Evolutionary conservation across 2,113 vertebrate genomes (phyloP), one percentile per base, ranked within the genome.

Genomic region (Myrmecophaga tridactyla): DNA sequence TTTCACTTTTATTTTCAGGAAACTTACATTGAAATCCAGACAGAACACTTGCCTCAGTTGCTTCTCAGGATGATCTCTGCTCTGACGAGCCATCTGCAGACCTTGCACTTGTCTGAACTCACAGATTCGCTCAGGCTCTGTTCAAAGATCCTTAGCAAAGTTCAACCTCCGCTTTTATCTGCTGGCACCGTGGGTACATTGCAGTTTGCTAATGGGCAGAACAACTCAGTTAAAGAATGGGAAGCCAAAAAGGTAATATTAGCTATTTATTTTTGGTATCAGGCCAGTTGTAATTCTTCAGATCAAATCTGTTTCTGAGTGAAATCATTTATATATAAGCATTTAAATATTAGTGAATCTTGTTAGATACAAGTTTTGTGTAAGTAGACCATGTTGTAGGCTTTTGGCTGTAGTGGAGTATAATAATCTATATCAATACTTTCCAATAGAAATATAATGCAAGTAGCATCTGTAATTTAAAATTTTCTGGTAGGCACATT

Each of bases 1-100:
- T 34, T 23, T 92, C 46, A 75, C 14, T 92, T 96, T 36, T 97
- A 85, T 96, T 94, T 94, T 73, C 97, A 99, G 99, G 99, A 99
- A 97, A 99, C 99, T 1, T 99, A 99, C 63, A 99, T 99, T 95
- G 99, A 99, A 98, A 99, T 99, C 98, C 99, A 99, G 98, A 99
- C 99, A 14, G 99, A 99, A 97, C 99, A 99, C 88, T 98, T 99
- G 94, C 99, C 99, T 88, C 99, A 99, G 98, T 98, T 99, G 96
- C 98, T 99, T 90, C 97, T 99, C 96, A 98, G 99, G 89, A 99
- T 99, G 99, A 98, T 99, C 94, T 99, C 99, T 46, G 99, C 99
- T 0, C 96, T 99, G 95, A 99, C 99, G 0, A 98, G 98, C 96
- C 99, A 99, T 94, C 99, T 99, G 75, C 99, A 98, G 90, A 98